A percentile compares a stretch with the other conserved stretches of the same genome.
These are phyloP conservation scores for Tonatia bakeri DNA, from an alignment of 2,113 vertebrate genomes.

Conservation along the genomic window DNA sequence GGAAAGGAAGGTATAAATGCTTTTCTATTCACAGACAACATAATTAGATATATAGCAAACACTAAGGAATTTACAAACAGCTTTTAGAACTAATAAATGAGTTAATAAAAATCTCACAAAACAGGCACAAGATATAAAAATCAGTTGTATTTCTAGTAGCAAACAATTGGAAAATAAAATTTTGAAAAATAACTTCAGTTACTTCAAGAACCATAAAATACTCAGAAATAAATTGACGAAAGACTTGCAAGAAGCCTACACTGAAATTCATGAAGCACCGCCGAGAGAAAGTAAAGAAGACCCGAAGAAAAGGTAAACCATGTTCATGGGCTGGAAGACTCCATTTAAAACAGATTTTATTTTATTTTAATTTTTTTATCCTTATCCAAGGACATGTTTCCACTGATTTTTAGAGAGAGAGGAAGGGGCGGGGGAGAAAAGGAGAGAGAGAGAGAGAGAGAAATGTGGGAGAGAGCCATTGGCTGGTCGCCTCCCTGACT, in stretches of 20 bases:
- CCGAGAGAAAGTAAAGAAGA: background rate
- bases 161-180: constrained; percentile 8
- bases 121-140: background rate
- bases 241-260: background rate
- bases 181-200: background rate
- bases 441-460: too few species aligned
- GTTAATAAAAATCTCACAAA: background rate
- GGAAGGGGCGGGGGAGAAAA: too few species aligned
- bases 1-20: background rate
- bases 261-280: background rate
- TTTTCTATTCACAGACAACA: background rate
- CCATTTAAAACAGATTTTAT: background rate
- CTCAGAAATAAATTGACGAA: background rate
- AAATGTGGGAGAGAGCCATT: too few species aligned
- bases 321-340: background rate
- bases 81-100: background rate
- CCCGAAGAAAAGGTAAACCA: background rate
- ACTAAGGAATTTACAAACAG: background rate
- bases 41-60: background rate
- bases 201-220: background rate
- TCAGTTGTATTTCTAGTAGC: background rate
- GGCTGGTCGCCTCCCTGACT: too few species aligned
- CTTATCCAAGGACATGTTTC: too few species aligned
- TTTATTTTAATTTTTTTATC: too few species aligned
- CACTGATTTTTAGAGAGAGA: too few species aligned